Evolutionary conservation across 2,888 invertebrate genomes (phyloP), one percentile per base, ranked within the genome.

Genomic region (Coremacera marginata): DNA sequence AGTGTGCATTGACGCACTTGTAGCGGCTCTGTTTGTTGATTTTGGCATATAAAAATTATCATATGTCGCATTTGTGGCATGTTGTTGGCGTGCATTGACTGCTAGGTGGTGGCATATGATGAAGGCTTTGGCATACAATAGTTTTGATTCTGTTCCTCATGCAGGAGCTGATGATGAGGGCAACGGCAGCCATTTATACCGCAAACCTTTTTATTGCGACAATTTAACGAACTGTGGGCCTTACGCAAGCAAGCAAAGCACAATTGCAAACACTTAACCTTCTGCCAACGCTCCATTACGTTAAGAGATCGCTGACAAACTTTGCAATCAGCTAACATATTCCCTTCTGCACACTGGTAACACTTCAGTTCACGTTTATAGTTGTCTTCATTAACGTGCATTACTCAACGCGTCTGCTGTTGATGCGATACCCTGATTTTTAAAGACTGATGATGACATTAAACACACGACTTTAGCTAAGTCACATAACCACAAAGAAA

Each of bases 401-500:
- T 67, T 51, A 75, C 49, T 7, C 60, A 57, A 22, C 75, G 75
- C 44, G 68, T 37, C 60, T 55, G 68, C 27, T 72, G 62, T 11
- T 55, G 14, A 14, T 63, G 71, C 8, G 31, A 7, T 31, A 14
- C 31, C 11, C 27, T 22, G n/a, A 25, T 55, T 55, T 16, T 55
- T 55, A 16, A 16, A 7, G 55, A 55, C 22, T 55, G 63, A 14
- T 63, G 34, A 34, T 14, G 76, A 77, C 62, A 80, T 67, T 5
- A 79, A 70, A 51, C 78, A 62, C 2, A 76, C 68, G 67, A 76
- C 52, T 68, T 25, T 75, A 44, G 44, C 76, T 2, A 76, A 31
- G 16, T 76, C 67, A 57, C 67, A 70, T n/a, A 73, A 49, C 71
- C 76, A 74, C 5, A 49, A 27, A 3, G 74, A 71, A 44, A 79